Percentiles rank a stretch among this genome's conserved stretches.
Conservation (phyloP, 2,888 invertebrate genomes). For the Seira musarum region DNA sequence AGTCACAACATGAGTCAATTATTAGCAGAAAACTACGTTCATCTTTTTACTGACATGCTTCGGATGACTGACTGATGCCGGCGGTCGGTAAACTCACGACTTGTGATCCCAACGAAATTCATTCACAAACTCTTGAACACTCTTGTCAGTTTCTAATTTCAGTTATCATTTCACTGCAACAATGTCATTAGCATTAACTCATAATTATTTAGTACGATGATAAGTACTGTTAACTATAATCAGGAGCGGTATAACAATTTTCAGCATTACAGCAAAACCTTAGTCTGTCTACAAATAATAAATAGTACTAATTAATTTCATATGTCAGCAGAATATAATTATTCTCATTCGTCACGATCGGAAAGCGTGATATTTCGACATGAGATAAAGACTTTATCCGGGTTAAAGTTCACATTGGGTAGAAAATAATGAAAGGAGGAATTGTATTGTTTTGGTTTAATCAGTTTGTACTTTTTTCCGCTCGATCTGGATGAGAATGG, state of each 20-base stretch:
- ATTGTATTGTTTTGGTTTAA: slow-evolving; percentile 33
- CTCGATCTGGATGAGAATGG: background rate
- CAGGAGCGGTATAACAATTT: background rate
- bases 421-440: background rate
- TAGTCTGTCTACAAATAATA: too few species aligned
- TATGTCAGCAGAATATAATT: too few species aligned
- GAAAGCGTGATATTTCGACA: slow-evolving; percentile 1
- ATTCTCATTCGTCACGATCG: background rate
- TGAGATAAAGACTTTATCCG: slow-evolving; percentile 37
- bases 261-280: too few species aligned
- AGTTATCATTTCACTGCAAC: slow-evolving; percentile 11
- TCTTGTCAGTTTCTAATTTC: background rate
- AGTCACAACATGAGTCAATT: slow-evolving; percentile 19
- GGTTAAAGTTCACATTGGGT: slow-evolving; percentile 45
- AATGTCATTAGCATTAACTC: slow-evolving; percentile 20
- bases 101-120: slow-evolving; percentile 15
- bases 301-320: too few species aligned
- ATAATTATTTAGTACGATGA: background rate
- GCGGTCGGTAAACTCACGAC: slow-evolving; percentile 3
- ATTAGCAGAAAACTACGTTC: background rate
- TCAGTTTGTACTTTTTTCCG: slow-evolving; percentile 25
- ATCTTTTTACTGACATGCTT: background rate
- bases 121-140: slow-evolving; percentile 42
- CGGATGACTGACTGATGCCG: slow-evolving; percentile 1
- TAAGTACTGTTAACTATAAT: background rate